A percentile compares a stretch with the other conserved stretches of the same genome.
phyloP scores from a whole-genome alignment of 2,113 vertebrate genomes.

The Alligator mississippiensis region DNA sequence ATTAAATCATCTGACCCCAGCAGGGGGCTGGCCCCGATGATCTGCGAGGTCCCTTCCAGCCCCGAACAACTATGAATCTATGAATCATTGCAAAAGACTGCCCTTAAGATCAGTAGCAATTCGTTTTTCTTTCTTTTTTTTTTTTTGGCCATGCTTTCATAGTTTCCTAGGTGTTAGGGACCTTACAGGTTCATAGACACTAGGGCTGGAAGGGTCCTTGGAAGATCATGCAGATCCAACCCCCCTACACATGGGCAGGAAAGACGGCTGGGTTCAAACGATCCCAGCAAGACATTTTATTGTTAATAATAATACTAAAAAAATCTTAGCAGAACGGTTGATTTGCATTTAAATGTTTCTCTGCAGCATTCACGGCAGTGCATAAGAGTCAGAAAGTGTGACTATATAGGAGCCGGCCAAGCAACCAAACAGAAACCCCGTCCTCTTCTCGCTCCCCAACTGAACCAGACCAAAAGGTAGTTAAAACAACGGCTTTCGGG shows the following conservation, averaged over 20 bases:
- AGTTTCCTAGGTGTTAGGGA: neutral
- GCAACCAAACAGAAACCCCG: neutral
- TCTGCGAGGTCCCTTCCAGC: no score
- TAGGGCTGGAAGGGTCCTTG: no score
- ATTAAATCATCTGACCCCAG: no score
- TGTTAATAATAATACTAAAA: neutral
- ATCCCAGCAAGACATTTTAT: neutral
- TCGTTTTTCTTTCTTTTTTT: neutral
- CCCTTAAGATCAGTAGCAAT: neutral
- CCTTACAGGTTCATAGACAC: no score
- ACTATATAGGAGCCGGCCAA: no score
- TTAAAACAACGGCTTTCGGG: constrained; percentile 18
- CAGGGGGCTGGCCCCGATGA: no score
- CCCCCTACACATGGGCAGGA: no score
- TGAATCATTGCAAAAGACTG: neutral
- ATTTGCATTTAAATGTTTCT: neutral
- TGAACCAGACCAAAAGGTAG: neutral
- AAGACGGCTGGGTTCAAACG: no score
- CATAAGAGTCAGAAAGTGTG: no score
- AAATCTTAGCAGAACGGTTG: neutral
- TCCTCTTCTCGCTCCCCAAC: neutral
- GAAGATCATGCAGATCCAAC: no score
- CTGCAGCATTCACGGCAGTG: neutral
- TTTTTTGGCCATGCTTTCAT: neutral
- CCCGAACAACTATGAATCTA: no score